A percentile compares a stretch with the other conserved stretches of the same genome.
These are phyloP conservation scores for Himantopus leucocephalus DNA, from an alignment of 2,113 vertebrate genomes.

Conservation along the genomic window DNA sequence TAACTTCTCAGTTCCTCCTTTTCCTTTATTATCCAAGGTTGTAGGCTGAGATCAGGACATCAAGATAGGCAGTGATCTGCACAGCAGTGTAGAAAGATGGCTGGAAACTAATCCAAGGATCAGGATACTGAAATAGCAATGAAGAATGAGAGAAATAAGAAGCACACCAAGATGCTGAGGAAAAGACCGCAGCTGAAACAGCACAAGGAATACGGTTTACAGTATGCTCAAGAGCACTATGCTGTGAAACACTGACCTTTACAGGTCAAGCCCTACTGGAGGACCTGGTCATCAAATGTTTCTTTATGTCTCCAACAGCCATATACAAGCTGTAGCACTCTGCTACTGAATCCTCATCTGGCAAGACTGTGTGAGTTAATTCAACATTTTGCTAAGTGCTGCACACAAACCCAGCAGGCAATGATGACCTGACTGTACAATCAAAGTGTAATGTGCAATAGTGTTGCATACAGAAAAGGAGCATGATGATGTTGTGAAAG, in stretches of 20 bases:
- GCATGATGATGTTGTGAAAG: not conserved
- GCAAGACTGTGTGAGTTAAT: not conserved
- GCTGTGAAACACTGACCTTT: not conserved
- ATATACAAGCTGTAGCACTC: not conserved
- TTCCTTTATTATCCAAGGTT: not conserved
- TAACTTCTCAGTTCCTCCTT: not conserved
- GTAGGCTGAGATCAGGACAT: not conserved
- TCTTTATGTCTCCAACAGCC: not conserved
- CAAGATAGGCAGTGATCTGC: not conserved
- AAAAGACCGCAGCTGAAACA: not conserved
- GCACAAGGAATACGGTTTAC: not conserved
- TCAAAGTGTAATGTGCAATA: not conserved
- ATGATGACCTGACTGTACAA: accelerated
- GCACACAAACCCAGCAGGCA: not conserved
- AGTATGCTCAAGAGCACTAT: not conserved
- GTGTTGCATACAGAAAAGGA: not conserved
- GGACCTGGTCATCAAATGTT: not conserved
- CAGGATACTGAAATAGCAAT: not conserved
- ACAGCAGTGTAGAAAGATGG: not conserved
- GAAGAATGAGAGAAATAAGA: not conserved
- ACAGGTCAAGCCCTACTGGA: not conserved
- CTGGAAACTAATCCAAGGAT: not conserved
- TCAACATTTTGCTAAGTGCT: not conserved
- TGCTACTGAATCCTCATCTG: not conserved
- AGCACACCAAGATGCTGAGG: not conserved